These are phyloP conservation scores for Sinonovacula constricta DNA, from an alignment of 1,140 invertebrate species.

Conservation along the genomic window DNA sequence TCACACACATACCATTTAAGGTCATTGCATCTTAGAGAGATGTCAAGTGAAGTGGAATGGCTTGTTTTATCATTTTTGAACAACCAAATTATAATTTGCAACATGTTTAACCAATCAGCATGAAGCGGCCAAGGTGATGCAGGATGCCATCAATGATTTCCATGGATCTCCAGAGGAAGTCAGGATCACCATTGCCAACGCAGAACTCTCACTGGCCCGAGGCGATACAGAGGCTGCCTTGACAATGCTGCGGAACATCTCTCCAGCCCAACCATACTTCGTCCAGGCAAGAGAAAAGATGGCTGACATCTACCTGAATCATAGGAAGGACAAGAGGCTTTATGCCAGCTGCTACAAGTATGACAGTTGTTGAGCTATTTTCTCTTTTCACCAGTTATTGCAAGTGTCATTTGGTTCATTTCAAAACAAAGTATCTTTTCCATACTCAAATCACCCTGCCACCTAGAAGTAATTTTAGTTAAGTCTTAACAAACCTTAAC, in stretches of 20 bases:
- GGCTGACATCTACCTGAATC: conserved; percentile 93
- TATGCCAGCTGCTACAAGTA: conserved; percentile 83
- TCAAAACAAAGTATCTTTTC: no score
- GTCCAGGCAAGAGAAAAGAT: conserved; percentile 92
- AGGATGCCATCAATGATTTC: conserved; percentile 89
- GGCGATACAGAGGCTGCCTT: conserved; percentile 91
- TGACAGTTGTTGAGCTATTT: no score
- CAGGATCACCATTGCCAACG: conserved; percentile 89
- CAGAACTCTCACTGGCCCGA: conserved; percentile 89
- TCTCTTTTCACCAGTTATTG: background rate
- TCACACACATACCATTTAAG: no score
- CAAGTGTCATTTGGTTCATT: background rate
- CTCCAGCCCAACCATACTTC: conserved; percentile 90
- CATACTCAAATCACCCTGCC: no score
- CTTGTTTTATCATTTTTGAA: no score
- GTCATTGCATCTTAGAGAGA: no score
- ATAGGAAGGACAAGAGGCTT: conserved; percentile 88
- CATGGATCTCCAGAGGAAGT: conserved; percentile 90
- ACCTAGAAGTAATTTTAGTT: no score
- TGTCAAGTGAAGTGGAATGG: no score
- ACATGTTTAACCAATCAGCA: no score
- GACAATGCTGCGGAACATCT: conserved; percentile 87
- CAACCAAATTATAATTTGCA: no score
- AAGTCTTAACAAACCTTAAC: no score
- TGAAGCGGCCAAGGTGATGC: conserved; percentile 90